Percentiles rank a stretch among this genome's conserved stretches.
These are phyloP conservation scores for Drosophila serrata DNA, from an alignment of 1,140 invertebrate species.

Conservation along the genomic window DNA sequence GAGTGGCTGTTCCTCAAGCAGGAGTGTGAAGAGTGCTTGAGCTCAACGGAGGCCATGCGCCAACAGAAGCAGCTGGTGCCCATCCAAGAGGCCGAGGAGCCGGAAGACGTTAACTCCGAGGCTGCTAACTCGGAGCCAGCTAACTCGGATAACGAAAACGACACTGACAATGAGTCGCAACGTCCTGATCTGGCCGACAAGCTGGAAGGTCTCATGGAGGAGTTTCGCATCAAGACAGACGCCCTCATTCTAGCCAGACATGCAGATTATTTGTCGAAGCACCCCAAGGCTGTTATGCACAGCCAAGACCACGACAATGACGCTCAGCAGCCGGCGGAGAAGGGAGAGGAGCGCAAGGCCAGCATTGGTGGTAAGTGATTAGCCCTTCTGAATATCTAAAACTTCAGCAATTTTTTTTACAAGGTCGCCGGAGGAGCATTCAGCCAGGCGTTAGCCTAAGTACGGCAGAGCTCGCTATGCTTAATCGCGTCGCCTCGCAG, in stretches of 20 bases:
- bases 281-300: constrained; percentile 82
- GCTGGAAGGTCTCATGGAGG: constrained; percentile 89
- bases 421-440: constrained; percentile 86
- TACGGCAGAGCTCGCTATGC: constrained; percentile 86
- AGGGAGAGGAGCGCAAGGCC: constrained; percentile 64
- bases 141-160: constrained; percentile 88
- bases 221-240: constrained; percentile 90
- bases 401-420: not conserved
- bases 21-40: constrained; percentile 93
- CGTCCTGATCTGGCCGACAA: constrained; percentile 90
- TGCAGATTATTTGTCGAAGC: constrained; percentile 86
- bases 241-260: constrained; percentile 87
- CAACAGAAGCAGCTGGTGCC: constrained; percentile 87
- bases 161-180: constrained; percentile 88
- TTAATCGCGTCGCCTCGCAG: constrained; percentile 86
- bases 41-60: constrained; percentile 86
- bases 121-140: constrained; percentile 84
- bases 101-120: constrained; percentile 85
- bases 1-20: constrained; percentile 94
- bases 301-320: constrained; percentile 68
- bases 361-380: constrained; percentile 55
- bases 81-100: constrained; percentile 88
- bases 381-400: not conserved
- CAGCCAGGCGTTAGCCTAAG: constrained; percentile 87
- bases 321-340: constrained; percentile 43